A percentile compares a stretch with the other conserved stretches of the same genome.
Conservation (phyloP, 1,140 invertebrate species). For the Kradibia gibbosae region DNA sequence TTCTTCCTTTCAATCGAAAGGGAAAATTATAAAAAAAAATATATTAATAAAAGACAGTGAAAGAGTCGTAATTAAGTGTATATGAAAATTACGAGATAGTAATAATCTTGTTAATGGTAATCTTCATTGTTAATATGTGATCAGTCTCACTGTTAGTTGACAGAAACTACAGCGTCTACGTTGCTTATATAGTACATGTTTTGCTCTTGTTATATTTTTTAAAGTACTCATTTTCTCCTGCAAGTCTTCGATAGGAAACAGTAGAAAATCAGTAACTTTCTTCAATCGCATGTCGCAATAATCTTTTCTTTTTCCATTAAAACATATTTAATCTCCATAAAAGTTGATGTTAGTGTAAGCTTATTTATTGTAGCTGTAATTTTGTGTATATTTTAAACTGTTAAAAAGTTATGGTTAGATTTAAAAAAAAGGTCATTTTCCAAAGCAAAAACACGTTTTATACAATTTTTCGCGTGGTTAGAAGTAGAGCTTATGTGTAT, state of each 20-base stretch:
- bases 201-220: background rate
- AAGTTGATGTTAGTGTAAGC: background rate
- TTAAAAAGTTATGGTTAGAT: conserved; percentile 2
- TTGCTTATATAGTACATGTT: conserved; percentile 22
- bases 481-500: background rate
- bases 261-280: conserved; percentile 13
- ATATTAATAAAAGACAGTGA: conserved; percentile 40
- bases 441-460: background rate
- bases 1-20: conserved; percentile 6
- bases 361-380: background rate
- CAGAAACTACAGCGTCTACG: conserved; percentile 22
- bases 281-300: background rate
- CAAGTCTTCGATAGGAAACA: background rate
- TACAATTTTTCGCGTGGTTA: background rate
- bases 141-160: conserved; percentile 42
- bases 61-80: conserved; percentile 13
- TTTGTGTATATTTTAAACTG: background rate
- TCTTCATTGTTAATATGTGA: conserved; percentile 32
- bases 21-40: conserved; percentile 23
- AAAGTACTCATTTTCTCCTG: background rate
- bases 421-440: background rate
- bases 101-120: conserved; percentile 23
- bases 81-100: conserved; percentile 16
- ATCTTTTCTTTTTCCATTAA: background rate
- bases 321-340: background rate